phyloP scores from a whole-genome alignment of 2,113 vertebrate genomes.

The Gymnocephalus cernua region DNA sequence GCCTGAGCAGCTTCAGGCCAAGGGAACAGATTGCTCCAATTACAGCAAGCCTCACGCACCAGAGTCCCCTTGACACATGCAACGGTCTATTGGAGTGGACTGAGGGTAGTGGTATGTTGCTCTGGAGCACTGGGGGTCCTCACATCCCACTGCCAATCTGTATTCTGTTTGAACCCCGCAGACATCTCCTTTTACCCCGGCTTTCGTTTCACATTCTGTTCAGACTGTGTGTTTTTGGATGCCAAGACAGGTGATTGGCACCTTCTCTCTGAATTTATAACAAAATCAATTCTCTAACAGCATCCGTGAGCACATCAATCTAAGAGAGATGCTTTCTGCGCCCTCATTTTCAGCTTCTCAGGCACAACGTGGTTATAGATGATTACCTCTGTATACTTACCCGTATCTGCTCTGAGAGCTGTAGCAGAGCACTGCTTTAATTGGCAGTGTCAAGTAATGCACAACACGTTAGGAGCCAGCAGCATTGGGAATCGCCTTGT shows the following conservation, averaged over 20 bases:
- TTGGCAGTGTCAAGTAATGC: slow-evolving; percentile 75
- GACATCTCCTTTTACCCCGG: slow-evolving; percentile 75
- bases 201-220: slow-evolving; percentile 72
- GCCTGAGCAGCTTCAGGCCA: slow-evolving; percentile 67
- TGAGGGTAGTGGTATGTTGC: slow-evolving; percentile 75
- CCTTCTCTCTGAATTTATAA: slow-evolving; percentile 80
- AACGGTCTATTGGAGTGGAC: slow-evolving; percentile 77
- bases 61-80: slow-evolving; percentile 76
- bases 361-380: slow-evolving; percentile 63
- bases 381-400: slow-evolving; percentile 66
- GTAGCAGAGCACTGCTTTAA: slow-evolving; percentile 60
- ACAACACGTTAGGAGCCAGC: slow-evolving; percentile 62
- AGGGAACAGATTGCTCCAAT: slow-evolving; percentile 84
- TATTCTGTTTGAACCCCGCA: slow-evolving; percentile 76
- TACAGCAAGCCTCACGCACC: slow-evolving; percentile 78
- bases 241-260: slow-evolving; percentile 79
- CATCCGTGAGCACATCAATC: slow-evolving; percentile 78
- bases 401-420: slow-evolving; percentile 52
- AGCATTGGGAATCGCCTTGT: slow-evolving; percentile 77
- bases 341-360: slow-evolving; percentile 73
- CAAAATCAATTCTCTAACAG: slow-evolving; percentile 81
- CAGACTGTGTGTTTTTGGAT: slow-evolving; percentile 70
- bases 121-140: slow-evolving; percentile 65
- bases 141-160: slow-evolving; percentile 78
- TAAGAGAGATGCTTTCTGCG: slow-evolving; percentile 64